Base-by-base conservation (phyloP, 2,888 invertebrate genomes). In the Doris montereyensis region DNA sequence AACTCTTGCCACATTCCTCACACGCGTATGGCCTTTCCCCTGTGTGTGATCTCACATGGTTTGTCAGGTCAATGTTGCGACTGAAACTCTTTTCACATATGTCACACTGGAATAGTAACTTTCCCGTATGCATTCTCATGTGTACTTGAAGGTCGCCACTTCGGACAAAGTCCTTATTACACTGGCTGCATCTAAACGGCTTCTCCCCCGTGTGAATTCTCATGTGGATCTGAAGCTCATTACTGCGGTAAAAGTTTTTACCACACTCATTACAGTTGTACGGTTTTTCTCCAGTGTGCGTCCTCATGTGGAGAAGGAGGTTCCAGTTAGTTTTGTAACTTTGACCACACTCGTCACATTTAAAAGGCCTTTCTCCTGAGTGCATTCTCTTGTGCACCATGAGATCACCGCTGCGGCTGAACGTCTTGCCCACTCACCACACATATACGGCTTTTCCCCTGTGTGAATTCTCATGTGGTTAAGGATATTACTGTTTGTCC, bases 1-100 rank as follows among this genome's bases (percentile, higher is more conserved):
- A 84, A 30, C 34, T 81, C 60, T 81, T 82, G 28, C 70, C 26
- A 74, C 83, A 84, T 10, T 77, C 75, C 57, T 76, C 73, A 77
- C 83, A 84, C 13, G 71, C 30, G 62, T 70, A 82, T 0, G 81
- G 81, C 30, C 77, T 78, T 24, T 80, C 78, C 52, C 77, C 78
- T 10, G 81, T 75, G 30, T 82, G 83, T 10, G 76, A 76, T 10
- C 73, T 21, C 67, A 77, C 30, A 41, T 83, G 83, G 5, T 65
- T 62, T 30, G 76, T 75, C 10, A 81, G 73, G 8, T 76, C 74
- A 13, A 74, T 57, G n/a, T 71, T 74, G 34, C 77, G 73, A 2
- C 62, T 72, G 70, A 82, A 83, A 28, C 30, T 68, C n/a, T 79
- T 75, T 0, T 79, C 81, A 62, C 83, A 83, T 24, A 73, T n/a